phyloP scores from a whole-genome alignment of 1,140 invertebrate species.

The Drosophila leontia region DNA sequence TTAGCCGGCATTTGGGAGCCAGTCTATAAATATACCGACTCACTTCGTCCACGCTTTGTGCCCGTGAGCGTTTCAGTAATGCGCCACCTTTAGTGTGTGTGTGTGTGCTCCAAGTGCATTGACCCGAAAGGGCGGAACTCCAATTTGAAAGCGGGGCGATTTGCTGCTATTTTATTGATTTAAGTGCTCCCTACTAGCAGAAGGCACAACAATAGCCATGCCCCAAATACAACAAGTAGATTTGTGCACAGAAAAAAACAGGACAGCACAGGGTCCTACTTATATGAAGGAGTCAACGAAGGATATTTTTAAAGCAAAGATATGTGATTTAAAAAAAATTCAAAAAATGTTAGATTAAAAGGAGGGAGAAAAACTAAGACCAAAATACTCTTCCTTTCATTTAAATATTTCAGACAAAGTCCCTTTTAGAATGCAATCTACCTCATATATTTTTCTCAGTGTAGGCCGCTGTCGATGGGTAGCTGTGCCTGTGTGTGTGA shows the following conservation, averaged over 20 bases:
- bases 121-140: conserved; percentile 75
- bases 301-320: neutral
- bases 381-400: neutral
- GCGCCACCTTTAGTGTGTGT: conserved; percentile 47
- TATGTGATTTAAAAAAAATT: no score
- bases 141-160: conserved; percentile 68
- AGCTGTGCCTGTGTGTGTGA: conserved; percentile 19
- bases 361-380: neutral
- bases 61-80: conserved; percentile 57
- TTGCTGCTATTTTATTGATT: conserved; percentile 78
- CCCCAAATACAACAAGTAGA: conserved; percentile 78
- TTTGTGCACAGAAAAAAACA: conserved; percentile 29
- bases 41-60: conserved; percentile 21
- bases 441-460: neutral
- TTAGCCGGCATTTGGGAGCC: conserved; percentile 65
- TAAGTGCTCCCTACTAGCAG: conserved; percentile 68
- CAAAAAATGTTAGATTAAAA: no score
- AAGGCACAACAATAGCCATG: conserved; percentile 57
- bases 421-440: no score
- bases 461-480: conserved; percentile 50
- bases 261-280: neutral
- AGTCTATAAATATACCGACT: conserved; percentile 68
- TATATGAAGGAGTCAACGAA: neutral
- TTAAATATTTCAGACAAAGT: neutral
- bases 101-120: conserved; percentile 66